These are phyloP conservation scores for Molossus molossus DNA, from an alignment of 2,797 vertebrate species.

Conservation along the genomic window DNA sequence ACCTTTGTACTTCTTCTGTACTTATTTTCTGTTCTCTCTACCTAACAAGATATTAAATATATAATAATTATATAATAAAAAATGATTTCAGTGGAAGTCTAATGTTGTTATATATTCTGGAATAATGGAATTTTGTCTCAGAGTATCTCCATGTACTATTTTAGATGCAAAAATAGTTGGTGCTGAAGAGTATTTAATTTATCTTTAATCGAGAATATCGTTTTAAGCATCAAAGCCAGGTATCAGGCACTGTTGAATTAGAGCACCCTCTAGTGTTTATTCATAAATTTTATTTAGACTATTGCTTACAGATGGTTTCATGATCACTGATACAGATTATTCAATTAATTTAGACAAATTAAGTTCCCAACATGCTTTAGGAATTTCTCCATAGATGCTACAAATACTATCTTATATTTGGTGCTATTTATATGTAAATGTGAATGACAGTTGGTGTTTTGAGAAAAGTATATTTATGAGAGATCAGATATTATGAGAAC, in stretches of 20 bases:
- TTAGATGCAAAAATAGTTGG: conserved; percentile 43
- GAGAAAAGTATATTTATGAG: conserved; percentile 37
- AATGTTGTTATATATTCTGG: not conserved
- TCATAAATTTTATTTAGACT: conserved; percentile 23
- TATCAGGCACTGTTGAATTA: conserved; percentile 56
- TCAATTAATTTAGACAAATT: conserved; percentile 53
- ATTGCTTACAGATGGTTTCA: conserved; percentile 6
- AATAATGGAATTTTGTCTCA: conserved; percentile 17
- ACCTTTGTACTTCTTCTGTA: not conserved
- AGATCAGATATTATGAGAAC: not conserved
- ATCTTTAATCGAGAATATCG: conserved; percentile 61
- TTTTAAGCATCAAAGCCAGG: not conserved
- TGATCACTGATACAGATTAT: not conserved
- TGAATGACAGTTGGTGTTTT: conserved; percentile 24
- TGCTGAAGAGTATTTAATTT: conserved; percentile 64
- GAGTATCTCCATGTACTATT: not conserved
- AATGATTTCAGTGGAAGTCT: conserved; percentile 29
- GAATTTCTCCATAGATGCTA: conserved; percentile 8
- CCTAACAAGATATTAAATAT: not conserved
- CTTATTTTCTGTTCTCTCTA: conserved; percentile 6
- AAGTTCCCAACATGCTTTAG: not conserved
- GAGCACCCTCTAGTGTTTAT: conserved; percentile 82
- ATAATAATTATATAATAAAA: not conserved
- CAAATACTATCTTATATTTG: conserved; percentile 11
- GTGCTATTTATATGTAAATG: conserved; percentile 35